Percentiles rank a stretch among this genome's conserved stretches.
phyloP scores from a whole-genome alignment of 2,797 vertebrate species.

The Agapornis canus region DNA sequence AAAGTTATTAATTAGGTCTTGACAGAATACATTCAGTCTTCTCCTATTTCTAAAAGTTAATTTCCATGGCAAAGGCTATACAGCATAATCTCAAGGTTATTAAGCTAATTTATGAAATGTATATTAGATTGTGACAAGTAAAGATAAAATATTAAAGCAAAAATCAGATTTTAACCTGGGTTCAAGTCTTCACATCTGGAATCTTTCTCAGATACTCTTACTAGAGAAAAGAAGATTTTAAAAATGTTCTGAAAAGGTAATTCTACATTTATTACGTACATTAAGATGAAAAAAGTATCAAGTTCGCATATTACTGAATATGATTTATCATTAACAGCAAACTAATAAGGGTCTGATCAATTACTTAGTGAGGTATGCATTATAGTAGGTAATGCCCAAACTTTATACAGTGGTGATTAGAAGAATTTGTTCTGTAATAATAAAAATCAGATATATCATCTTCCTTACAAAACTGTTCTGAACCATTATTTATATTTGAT shows the following conservation, averaged over 20 bases:
- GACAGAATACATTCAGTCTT: not conserved
- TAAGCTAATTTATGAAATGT: not conserved
- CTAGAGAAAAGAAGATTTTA: not conserved
- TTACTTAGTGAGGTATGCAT: not conserved
- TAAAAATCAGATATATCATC: not conserved
- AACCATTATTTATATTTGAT: not conserved
- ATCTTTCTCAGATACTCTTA: not conserved
- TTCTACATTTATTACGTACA: not conserved
- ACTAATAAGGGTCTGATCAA: not conserved
- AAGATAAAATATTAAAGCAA: not conserved
- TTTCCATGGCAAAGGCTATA: not conserved
- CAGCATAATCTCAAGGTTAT: not conserved
- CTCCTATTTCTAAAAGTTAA: not conserved
- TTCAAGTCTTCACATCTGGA: not conserved
- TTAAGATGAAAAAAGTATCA: not conserved
- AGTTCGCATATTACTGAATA: not conserved
- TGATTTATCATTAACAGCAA: not conserved
- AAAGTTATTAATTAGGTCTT: conserved; percentile 18
- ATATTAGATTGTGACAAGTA: not conserved
- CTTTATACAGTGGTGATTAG: not conserved
- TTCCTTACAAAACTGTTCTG: not conserved
- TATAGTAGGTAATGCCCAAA: not conserved
- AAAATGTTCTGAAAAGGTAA: not conserved
- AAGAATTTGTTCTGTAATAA: not conserved
- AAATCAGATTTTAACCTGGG: not conserved